Evolutionary conservation across 2,888 invertebrate genomes (phyloP).

Genomic region (Beris chalybata): DNA sequence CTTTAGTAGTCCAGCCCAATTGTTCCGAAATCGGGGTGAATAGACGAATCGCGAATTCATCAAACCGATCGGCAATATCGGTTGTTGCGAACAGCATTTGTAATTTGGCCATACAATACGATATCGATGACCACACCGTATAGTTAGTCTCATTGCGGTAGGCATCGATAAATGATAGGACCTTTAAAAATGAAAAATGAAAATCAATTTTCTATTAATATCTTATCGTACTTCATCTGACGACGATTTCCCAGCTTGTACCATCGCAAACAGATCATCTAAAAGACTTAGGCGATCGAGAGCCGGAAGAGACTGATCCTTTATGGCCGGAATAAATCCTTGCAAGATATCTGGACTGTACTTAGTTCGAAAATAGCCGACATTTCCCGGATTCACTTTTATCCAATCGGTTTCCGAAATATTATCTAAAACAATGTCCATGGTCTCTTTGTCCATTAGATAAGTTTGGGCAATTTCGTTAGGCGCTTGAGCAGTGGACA

Average conservation of each 20-base stretch:
- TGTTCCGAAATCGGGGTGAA: conserved; percentile 72
- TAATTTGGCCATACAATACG: conserved; percentile 76
- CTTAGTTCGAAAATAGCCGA: conserved; percentile 89
- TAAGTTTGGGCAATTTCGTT: conserved; percentile 63
- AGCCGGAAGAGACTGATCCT: conserved; percentile 79
- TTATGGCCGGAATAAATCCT: conserved; percentile 77
- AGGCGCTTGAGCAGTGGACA: conserved; percentile 77
- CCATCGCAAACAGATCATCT: conserved; percentile 91
- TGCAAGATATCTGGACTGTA: conserved; percentile 77
- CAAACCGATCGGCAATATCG: conserved; percentile 71
- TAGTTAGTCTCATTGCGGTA: conserved; percentile 85
- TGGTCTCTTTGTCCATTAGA: conserved; percentile 67
- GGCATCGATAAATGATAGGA: conserved; percentile 79
- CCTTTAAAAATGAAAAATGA: conserved; percentile 50
- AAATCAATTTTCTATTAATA: conserved; percentile 16
- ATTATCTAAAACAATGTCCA: conserved; percentile 72
- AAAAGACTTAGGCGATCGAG: conserved; percentile 86
- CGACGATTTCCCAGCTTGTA: conserved; percentile 77
- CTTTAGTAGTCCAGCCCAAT: conserved; percentile 83
- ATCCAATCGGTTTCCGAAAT: conserved; percentile 79
- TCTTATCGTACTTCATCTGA: conserved; percentile 61
- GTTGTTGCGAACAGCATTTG: conserved; percentile 78
- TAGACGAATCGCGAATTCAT: conserved; percentile 73
- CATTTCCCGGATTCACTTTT: conserved; percentile 83
- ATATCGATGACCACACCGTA: conserved; percentile 89